A percentile compares a stretch with the other conserved stretches of the same genome.
phyloP scores from a whole-genome alignment of 1,140 invertebrate species.

The Paraescarpia echinospica region DNA sequence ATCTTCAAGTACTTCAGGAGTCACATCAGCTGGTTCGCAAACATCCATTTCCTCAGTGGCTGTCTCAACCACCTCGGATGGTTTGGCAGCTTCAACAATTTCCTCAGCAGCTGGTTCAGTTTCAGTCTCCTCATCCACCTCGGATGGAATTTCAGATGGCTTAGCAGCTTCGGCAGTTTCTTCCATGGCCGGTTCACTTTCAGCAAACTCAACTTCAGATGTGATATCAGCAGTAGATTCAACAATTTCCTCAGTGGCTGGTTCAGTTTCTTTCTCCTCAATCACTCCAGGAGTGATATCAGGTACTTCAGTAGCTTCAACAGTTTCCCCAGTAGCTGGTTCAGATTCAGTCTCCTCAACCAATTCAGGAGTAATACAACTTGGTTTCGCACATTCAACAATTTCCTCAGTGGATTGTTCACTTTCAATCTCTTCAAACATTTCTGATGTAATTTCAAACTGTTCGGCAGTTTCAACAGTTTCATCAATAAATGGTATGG shows the following conservation, averaged over 20 bases:
- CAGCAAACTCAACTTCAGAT: too few species aligned
- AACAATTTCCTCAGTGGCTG: background rate
- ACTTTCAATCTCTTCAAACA: background rate
- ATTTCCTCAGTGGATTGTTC: background rate
- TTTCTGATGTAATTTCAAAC: too few species aligned
- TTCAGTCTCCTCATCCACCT: background rate
- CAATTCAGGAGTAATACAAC: background rate
- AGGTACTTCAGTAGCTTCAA: background rate
- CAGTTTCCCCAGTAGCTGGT: background rate
- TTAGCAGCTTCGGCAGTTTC: too few species aligned
- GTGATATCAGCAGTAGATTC: background rate
- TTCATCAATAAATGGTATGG: background rate
- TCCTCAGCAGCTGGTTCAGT: background rate
- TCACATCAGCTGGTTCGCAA: background rate
- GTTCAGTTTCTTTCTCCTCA: background rate
- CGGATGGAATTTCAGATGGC: too few species aligned
- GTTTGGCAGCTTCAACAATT: too few species aligned
- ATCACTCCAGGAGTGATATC: background rate
- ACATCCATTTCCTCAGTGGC: background rate
- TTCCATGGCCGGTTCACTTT: too few species aligned
- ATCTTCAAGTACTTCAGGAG: background rate
- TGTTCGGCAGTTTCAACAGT: background rate
- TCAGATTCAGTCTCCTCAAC: background rate
- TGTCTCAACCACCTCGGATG: background rate
- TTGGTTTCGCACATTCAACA: background rate